These are phyloP conservation scores for Eupithecia exiguata DNA, from an alignment of 2,888 invertebrate species.

Conservation along the genomic window DNA sequence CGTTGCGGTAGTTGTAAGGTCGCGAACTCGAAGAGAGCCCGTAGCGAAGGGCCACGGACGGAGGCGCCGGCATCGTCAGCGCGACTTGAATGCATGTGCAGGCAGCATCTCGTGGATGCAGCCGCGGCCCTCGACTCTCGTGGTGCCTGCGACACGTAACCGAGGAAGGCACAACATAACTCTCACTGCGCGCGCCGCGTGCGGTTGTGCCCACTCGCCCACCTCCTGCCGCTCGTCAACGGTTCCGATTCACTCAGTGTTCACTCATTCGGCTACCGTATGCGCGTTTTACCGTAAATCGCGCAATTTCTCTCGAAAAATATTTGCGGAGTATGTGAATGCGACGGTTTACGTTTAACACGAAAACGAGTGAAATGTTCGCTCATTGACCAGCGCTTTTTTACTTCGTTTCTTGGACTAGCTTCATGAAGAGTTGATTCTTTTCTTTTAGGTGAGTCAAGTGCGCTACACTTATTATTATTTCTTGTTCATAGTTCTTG, in stretches of 20 bases:
- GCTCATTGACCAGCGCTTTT: slow-evolving; percentile 63
- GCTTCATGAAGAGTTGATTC: slow-evolving; percentile 75
- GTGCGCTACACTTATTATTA: slow-evolving; percentile 31
- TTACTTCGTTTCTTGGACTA: slow-evolving; percentile 58
- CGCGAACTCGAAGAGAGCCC: slow-evolving; percentile 15
- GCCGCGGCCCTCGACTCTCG: slow-evolving; percentile 56
- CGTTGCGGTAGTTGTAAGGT: slow-evolving; percentile 41
- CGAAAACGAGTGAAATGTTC: slow-evolving; percentile 79
- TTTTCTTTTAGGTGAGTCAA: slow-evolving; percentile 65
- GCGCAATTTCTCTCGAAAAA: slow-evolving; percentile 74
- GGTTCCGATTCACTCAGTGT: slow-evolving; percentile 65
- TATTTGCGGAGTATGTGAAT: slow-evolving; percentile 77
- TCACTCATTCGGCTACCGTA: slow-evolving; percentile 67
- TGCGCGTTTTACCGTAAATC: slow-evolving; percentile 68
- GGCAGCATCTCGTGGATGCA: slow-evolving; percentile 70
- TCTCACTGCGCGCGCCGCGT: slow-evolving; percentile 82
- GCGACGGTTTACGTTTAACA: slow-evolving; percentile 70
- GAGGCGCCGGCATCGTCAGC: slow-evolving; percentile 38
- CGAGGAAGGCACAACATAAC: slow-evolving; percentile 69
- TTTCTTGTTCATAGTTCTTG: slow-evolving; percentile 13
- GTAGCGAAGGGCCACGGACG: slow-evolving; percentile 30
- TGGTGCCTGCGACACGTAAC: slow-evolving; percentile 59
- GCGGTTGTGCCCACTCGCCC: slow-evolving; percentile 72
- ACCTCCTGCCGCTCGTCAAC: slow-evolving; percentile 59
- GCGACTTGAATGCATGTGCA: slow-evolving; percentile 54